These are phyloP conservation scores for Tubulanus polymorphus DNA, from an alignment of 2,888 invertebrate genomes.

Conservation along the genomic window DNA sequence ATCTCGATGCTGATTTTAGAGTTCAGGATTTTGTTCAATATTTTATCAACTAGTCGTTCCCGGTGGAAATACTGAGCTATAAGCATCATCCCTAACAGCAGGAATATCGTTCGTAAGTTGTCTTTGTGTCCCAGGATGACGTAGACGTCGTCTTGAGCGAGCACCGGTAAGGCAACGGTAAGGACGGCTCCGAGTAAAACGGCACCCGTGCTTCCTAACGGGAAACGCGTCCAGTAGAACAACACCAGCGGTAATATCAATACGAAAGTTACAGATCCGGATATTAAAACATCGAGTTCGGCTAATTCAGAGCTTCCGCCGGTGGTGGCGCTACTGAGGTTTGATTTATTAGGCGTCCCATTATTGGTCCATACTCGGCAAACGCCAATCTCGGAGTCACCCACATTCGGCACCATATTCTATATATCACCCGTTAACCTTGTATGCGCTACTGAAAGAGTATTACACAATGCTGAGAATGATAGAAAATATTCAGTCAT, in stretches of 20 bases:
- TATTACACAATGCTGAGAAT: too few relatives aligned
- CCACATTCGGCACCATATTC: too few relatives aligned
- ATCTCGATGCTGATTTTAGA: conserved; percentile 13
- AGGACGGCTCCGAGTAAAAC: conserved; percentile 22
- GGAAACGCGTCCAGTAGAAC: conserved; percentile 19
- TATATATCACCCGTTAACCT: too few relatives aligned
- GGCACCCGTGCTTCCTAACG: conserved; percentile 21
- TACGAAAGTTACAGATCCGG: conserved; percentile 19
- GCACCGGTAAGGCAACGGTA: conserved; percentile 21
- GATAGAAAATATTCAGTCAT: too few relatives aligned
- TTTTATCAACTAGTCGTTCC: conserved; percentile 18
- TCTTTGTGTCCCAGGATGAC: conserved; percentile 17
- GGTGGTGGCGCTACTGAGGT: too few relatives aligned
- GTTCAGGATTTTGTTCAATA: conserved; percentile 18
- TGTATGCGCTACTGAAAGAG: too few relatives aligned
- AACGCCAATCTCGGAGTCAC: too few relatives aligned
- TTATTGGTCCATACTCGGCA: too few relatives aligned
- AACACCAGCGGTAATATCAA: conserved; percentile 23
- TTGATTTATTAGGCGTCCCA: too few relatives aligned
- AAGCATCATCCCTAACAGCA: conserved; percentile 26
- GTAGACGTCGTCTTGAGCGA: conserved; percentile 22
- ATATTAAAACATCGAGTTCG: too few relatives aligned
- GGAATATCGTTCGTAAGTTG: conserved; percentile 20
- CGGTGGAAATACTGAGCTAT: conserved; percentile 23
- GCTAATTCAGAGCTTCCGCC: too few relatives aligned